Percentiles rank a stretch among this genome's conserved stretches.
phyloP scores from a whole-genome alignment of 1,140 invertebrate species.

The Sminthurides bifidus region DNA sequence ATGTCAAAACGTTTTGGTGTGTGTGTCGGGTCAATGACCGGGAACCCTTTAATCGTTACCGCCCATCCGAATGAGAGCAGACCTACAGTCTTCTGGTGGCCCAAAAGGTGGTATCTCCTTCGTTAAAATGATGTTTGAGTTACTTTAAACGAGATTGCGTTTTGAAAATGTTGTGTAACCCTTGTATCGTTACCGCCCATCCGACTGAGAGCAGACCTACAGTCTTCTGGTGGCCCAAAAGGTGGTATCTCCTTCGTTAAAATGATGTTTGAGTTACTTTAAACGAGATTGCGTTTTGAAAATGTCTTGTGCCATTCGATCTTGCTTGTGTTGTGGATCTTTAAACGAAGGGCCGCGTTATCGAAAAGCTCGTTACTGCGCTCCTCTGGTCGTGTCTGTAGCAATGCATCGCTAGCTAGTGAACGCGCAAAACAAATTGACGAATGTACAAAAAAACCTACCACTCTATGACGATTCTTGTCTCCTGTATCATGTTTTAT shows the following conservation, averaged over 20 bases:
- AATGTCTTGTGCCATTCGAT: not conserved
- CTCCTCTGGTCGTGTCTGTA: too few species aligned
- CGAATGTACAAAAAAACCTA: too few species aligned
- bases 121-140: conserved; percentile 31
- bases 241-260: conserved; percentile 36
- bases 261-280: conserved; percentile 16
- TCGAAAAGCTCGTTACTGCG: too few species aligned
- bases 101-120: conserved; percentile 39
- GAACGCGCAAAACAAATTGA: too few species aligned
- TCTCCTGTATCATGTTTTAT: too few species aligned
- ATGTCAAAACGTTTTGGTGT: not conserved
- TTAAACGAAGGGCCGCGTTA: too few species aligned
- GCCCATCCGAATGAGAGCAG: conserved; percentile 25
- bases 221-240: conserved; percentile 43
- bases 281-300: not conserved
- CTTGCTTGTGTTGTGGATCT: too few species aligned
- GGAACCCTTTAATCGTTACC: too few species aligned
- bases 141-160: not conserved
- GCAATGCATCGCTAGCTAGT: too few species aligned
- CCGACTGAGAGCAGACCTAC: conserved; percentile 28
- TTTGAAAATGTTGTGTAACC: not conserved
- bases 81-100: conserved; percentile 40
- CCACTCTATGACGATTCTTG: too few species aligned
- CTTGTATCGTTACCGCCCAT: not conserved
- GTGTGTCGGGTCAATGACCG: not conserved